Evolutionary conservation across 2,888 invertebrate genomes (phyloP), one percentile per base, ranked within the genome.

Genomic region (Xanthorhoe spadicearia): DNA sequence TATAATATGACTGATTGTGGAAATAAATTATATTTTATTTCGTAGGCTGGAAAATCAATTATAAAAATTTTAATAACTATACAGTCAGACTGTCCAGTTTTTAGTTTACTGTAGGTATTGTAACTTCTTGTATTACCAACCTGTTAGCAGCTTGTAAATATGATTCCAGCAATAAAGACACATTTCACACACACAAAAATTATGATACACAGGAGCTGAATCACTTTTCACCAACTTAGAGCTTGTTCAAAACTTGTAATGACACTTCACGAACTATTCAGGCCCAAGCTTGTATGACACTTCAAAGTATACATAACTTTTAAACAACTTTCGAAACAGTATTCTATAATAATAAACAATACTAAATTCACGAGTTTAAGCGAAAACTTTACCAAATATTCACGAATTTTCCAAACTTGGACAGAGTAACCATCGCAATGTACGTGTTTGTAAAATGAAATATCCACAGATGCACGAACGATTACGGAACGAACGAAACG

Each of bases 241-340:
- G 9, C 38, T 68, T 51, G 67, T 58, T 60, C 68, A 64, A 60
- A 70, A 70, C 70, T 72, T 53, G 50, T 43, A 54, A 65, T 56
- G 68, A 66, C 68, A 71, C 38, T 43, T 43, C 13, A 43, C 66
- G 64, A 46, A 64, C 49, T 54, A 53, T 49, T 10, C 60, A 67
- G 64, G 66, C 73, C 67, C 67, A 35, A 69, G 61, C 64, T 67
- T 68, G 58, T 61, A 76, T n/a, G 70, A 74, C 79, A 78, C 77
- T 81, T 77, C 72, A 68, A 79, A 80, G 73, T 79, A 77, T 70
- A 74, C 55, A 64, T 70, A 77, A 77, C 61, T 66, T 71, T 63
- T 52, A 17, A 60, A 72, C 71, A 63, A 54, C 38, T 71, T 66
- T 54, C 10, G 52, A 18, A 50, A 51, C 43, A 17, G 17, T 48